A percentile compares a stretch with the other conserved stretches of the same genome.
Evolutionary conservation across 2,888 invertebrate genomes (phyloP).

Genomic region (Eilema griseolum): DNA sequence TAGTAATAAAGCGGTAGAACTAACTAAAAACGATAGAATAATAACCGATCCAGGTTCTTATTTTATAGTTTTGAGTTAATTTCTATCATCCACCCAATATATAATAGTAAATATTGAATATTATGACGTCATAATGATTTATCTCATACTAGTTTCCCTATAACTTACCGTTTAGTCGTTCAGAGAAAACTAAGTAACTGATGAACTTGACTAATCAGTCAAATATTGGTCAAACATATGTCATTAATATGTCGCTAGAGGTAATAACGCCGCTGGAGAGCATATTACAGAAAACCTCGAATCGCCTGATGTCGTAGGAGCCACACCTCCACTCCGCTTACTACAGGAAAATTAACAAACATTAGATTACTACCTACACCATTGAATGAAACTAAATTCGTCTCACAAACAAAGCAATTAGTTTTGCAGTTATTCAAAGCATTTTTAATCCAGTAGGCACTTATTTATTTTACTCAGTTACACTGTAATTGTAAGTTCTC

Average conservation of each 20-base stretch:
- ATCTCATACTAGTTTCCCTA: too few species aligned
- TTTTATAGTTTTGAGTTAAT: too few species aligned
- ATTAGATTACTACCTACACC: neutral
- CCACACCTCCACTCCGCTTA: constrained; percentile 61
- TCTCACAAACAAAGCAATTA: constrained; percentile 11
- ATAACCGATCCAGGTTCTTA: too few species aligned
- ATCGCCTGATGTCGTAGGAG: constrained; percentile 51
- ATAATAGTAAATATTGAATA: too few species aligned
- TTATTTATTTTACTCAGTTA: neutral
- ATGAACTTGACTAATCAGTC: too few species aligned
- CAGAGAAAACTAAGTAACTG: too few species aligned
- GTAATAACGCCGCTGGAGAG: neutral
- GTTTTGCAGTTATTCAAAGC: neutral
- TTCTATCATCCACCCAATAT: too few species aligned
- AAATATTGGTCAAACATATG: neutral
- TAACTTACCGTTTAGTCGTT: too few species aligned
- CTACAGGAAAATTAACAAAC: constrained; percentile 32
- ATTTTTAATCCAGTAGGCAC: neutral
- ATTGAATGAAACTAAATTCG: neutral
- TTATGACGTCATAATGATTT: too few species aligned
- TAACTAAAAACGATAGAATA: too few species aligned
- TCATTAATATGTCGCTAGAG: neutral
- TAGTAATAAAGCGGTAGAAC: too few species aligned
- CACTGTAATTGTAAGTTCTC: constrained; percentile 1
- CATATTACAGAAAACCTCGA: constrained; percentile 25